Evolutionary conservation across 2,888 invertebrate genomes (phyloP), one percentile per base, ranked within the genome.

Genomic region (Tyria jacobaeae): DNA sequence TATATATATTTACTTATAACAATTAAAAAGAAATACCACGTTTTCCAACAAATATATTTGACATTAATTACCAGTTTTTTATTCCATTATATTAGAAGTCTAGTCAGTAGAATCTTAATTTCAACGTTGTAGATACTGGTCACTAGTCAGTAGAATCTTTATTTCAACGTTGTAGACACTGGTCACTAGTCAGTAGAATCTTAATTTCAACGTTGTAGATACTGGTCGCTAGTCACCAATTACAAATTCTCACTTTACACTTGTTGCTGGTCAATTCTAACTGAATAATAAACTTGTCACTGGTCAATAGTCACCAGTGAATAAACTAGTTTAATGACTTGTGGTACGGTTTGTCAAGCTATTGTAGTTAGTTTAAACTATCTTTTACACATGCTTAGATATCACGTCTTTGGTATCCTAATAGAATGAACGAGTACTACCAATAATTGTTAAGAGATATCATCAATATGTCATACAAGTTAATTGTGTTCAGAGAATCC

Each of bases 401-500:
- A n/a, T n/a, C n/a, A n/a, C n/a, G n/a, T n/a, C n/a, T n/a, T n/a
- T n/a, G n/a, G n/a, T n/a, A n/a, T n/a, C n/a, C 3, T 10, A 4
- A 10, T 9, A 17, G 9, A 7, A 17, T n/a, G 2, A 39, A 17
- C 37, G n/a, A n/a, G 17, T 10, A 41, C 17, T 12, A 21, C 44
- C 44, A 21, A 21, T 44, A 17, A 21, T 21, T 44, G 21, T 44
- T 21, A 44, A 44, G 21, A 1, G 3, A 44, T 21, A 44, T 21
- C 34, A 62, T 64, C 60, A 71, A 53, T 21, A 44, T 50, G 44
- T 49, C 53, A 60, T 25, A 63, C 41, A 53, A 64, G 62, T 57
- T 31, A 31, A 31, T 31, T 31, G 27, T 59, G 31, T 59, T 59
- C 58, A 61, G 59, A 70, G 60, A 70, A 72, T 53, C 49, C 50